Evolutionary conservation across 2,113 vertebrate species (phyloP), one percentile per base, ranked within the genome.

Genomic region (Cavia porcellus): DNA sequence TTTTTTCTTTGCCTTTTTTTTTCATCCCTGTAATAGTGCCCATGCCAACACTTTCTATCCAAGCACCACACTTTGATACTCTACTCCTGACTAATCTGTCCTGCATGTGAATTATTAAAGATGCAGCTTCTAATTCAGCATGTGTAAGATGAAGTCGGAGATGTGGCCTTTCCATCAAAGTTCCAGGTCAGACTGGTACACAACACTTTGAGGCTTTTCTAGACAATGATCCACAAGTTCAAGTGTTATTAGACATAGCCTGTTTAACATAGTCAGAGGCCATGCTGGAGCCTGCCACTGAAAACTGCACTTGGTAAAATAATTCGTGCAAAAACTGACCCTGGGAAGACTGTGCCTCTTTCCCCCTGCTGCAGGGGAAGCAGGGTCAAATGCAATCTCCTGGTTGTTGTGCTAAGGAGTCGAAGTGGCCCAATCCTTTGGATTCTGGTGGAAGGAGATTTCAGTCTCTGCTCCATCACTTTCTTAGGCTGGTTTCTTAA

Each of bases 1-100:
- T 0, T 19, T 57, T 13, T 45, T 5, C 7, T 11, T 15, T 6
- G 79, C 10, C 1, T 3, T 30, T 15, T 6, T 6, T 68, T 38
- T 64, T 24, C 1, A 22, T 22, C 0, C n/a, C 22, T 64, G 15
- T 42, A 57, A 45, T 4, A 4, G 28, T 12, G 74, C 50, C 57
- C 57, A 47, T 28, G 79, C 20, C 57, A 1, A 59, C n/a, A 25
- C 32, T n/a, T 3, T 55, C 20, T 5, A 3, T 50, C 8, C 22
- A 52, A 90, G 89, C 13, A 52, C 32, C 22, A 81, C 10, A 47
- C 1, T 59, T 50, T 22, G 12, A 45, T 38, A 64, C 11, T n/a
- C 47, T 24, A 7, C 28, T 45, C 9, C 17, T 89, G 35, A 35
- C 15, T 14, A 68, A 55, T 20, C 12, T 90, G 0, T 45, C 52